Base-by-base conservation (phyloP, 2,797 vertebrate species). In the Threskiornis aethiopicus region DNA sequence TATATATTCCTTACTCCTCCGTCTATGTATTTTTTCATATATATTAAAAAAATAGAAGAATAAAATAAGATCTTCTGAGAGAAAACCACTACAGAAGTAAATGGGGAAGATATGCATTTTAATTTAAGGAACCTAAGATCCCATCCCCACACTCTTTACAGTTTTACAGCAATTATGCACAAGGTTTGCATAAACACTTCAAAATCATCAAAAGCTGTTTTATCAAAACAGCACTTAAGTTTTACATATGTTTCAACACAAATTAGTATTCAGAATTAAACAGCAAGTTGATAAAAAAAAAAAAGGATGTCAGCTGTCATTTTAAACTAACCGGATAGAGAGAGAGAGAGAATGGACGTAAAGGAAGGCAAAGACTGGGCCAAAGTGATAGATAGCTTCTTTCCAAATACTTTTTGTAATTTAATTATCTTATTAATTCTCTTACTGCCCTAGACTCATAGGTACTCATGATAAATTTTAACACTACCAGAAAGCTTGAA, bases 211-310 rank as follows among this genome's bases (percentile, higher is more conserved):
- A 97, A 97, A 96, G 95, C 88, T 97, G 96, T 96, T 93, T 93
- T 91, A 95, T 96, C 95, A 97, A 96, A 97, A 97, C 65, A 97
- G 89, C 87, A 97, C 92, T 94, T 96, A 94, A 96, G 83, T 96
- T 98, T 97, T 98, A 97, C 94, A 96, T 96, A 97, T 97, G 96
- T 96, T 97, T 97, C 94, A 94, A 95, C 84, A 97, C 86, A 95
- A 96, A 97, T 97, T 93, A 94, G 93, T 93, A 97, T 95, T 97
- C 95, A 96, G 93, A 97, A 95, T 85, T 84, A 95, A 97, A 97
- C 49, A 90, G 77, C 59, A 84, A 85, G 90, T 6, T 95, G 73
- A 97, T 96, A 76, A 83, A 90, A 93, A 90, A 93, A 75, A n/a
- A 88, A 95, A 61, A 71, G 31, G 42, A 44, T 94, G 65, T 96